Conservation (phyloP, 64 coral and sea anemone genomes). For the Acropora tenuis region DNA sequence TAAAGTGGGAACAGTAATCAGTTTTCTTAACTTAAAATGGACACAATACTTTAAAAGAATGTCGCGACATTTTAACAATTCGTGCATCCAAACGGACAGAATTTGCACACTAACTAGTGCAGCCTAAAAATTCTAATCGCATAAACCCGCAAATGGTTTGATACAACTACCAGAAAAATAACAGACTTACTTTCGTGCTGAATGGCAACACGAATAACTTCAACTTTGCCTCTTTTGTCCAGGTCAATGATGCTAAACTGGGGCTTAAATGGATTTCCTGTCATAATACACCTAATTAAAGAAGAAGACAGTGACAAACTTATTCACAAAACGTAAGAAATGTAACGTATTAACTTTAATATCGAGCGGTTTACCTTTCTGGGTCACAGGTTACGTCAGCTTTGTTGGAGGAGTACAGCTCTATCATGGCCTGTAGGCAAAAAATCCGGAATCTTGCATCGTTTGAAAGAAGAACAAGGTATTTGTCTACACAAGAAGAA, state of each 20-base stretch:
- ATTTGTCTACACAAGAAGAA: slow-evolving; percentile 23
- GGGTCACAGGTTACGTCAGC: background rate
- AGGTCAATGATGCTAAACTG: slow-evolving; percentile 9
- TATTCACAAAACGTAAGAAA: no score
- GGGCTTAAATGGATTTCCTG: slow-evolving; percentile 13
- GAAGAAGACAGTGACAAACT: background rate
- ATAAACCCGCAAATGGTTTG: no score
- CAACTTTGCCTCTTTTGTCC: background rate
- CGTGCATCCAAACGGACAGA: no score
- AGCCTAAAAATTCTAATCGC: no score
- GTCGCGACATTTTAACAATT: no score
- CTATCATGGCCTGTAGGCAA: slow-evolving; percentile 6
- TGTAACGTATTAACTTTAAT: background rate
- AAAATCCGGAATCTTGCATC: slow-evolving; percentile 6
- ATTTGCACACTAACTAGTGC: no score
- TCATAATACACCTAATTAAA: background rate
- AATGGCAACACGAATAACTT: background rate
- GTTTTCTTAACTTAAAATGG: no score
- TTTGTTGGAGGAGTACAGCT: background rate
- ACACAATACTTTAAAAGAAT: no score
- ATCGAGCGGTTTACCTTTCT: background rate
- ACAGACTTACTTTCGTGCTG: background rate
- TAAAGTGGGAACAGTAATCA: no score
- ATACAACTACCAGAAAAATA: no score
- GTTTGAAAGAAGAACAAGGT: slow-evolving; percentile 5